Evolutionary conservation across 2,888 invertebrate genomes (phyloP).

Genomic region (Pyrocoelia pectoralis): DNA sequence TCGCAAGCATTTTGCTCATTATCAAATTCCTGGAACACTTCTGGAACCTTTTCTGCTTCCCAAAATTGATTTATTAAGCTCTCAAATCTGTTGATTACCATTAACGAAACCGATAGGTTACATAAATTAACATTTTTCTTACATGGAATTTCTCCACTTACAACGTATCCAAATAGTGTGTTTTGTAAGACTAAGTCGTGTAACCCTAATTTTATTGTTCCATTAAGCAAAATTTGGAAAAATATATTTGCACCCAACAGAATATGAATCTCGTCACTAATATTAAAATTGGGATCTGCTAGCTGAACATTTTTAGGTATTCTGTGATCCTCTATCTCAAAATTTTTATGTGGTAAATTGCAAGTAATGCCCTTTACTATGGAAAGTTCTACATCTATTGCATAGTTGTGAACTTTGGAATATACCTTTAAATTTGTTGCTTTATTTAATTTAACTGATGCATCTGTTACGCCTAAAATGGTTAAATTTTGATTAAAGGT

Average conservation of each 20-base stretch:
- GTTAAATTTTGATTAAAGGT: neutral
- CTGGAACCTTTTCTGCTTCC: slow-evolving; percentile 12
- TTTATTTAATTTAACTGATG: neutral
- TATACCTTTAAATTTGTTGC: neutral
- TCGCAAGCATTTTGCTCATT: slow-evolving; percentile 6
- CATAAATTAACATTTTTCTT: neutral
- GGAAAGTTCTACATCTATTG: neutral
- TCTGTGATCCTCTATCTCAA: neutral
- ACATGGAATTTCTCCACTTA: neutral
- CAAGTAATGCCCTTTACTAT: neutral
- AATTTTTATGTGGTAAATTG: neutral
- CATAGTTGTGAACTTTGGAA: neutral
- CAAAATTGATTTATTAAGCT: slow-evolving; percentile 9
- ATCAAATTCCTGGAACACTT: neutral
- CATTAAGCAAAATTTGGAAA: slow-evolving; percentile 7
- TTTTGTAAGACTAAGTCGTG: slow-evolving; percentile 8
- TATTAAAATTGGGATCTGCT: slow-evolving; percentile 8
- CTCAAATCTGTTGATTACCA: neutral
- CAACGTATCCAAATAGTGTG: slow-evolving; percentile 12
- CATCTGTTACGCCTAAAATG: slow-evolving; percentile 1
- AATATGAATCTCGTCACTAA: neutral
- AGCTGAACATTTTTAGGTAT: slow-evolving; percentile 9
- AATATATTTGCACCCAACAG: slow-evolving; percentile 8
- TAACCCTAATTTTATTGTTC: slow-evolving; percentile 11
- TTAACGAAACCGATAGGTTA: neutral